Evolutionary conservation across 2,888 invertebrate genomes (phyloP).

Genomic region (Clivina fossor): DNA sequence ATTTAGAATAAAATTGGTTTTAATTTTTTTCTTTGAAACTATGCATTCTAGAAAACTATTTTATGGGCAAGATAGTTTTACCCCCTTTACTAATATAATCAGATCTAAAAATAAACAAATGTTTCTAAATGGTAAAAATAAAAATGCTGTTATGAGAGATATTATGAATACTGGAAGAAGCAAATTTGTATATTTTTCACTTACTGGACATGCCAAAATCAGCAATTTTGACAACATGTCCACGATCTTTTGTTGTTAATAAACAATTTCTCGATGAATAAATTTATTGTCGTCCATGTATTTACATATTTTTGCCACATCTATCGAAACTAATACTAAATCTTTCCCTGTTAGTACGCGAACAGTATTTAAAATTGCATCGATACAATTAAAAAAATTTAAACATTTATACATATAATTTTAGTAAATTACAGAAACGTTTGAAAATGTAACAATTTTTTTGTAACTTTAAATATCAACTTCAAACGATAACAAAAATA

Average conservation of each 20-base stretch:
- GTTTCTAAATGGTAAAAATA: too few species aligned
- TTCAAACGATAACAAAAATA: too few species aligned
- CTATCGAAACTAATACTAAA: slow-evolving; percentile 80
- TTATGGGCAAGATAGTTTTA: slow-evolving; percentile 95
- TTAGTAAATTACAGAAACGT: too few species aligned
- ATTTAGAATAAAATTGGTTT: too few species aligned
- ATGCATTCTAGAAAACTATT: too few species aligned
- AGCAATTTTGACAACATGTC: too few species aligned
- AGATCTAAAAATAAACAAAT: slow-evolving; percentile 61
- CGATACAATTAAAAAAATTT: too few species aligned
- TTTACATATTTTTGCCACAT: slow-evolving; percentile 92
- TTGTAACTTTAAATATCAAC: too few species aligned
- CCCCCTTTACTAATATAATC: slow-evolving; percentile 98
- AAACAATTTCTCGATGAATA: slow-evolving; percentile 96
- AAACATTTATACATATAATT: too few species aligned
- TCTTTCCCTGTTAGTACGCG: slow-evolving; percentile 82
- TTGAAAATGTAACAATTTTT: too few species aligned
- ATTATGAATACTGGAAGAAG: not conserved
- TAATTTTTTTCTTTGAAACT: too few species aligned
- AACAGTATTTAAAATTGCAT: slow-evolving; percentile 58
- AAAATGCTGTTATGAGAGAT: not conserved
- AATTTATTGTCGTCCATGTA: slow-evolving; percentile 94
- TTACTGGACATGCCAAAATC: too few species aligned
- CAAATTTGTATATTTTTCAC: not conserved
- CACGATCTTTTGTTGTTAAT: slow-evolving; percentile 87